A percentile compares a stretch with the other conserved stretches of the same genome.
These are phyloP conservation scores for Mantis religiosa DNA, from an alignment of 2,888 invertebrate genomes.

Conservation along the genomic window DNA sequence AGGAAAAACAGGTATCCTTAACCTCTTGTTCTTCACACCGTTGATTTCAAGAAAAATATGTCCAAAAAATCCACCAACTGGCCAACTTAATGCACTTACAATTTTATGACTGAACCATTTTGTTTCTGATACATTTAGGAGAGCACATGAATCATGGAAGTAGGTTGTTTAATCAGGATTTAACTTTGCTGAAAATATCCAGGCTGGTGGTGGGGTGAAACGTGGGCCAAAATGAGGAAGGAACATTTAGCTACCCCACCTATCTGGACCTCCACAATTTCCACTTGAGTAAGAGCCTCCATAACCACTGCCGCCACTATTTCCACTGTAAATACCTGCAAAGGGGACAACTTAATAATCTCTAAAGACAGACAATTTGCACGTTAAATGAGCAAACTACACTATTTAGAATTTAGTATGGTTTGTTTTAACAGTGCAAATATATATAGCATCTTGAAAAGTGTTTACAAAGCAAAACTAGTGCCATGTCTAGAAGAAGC, in stretches of 20 bases:
- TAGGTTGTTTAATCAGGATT: background rate
- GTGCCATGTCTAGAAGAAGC: too few relatives aligned
- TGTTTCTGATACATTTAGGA: background rate
- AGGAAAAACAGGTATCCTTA: background rate
- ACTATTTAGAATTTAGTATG: too few relatives aligned
- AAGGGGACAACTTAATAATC: background rate
- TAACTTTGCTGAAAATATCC: background rate
- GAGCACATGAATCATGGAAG: background rate
- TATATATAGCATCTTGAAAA: too few relatives aligned
- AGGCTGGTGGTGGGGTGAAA: background rate
- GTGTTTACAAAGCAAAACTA: too few relatives aligned
- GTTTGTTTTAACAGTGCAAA: too few relatives aligned
- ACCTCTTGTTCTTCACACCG: background rate
- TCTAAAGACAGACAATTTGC: background rate
- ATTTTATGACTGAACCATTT: background rate
- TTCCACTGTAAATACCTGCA: constrained; percentile 39
- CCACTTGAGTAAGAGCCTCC: constrained; percentile 45
- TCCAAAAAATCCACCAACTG: constrained; percentile 3
- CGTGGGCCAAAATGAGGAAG: background rate
- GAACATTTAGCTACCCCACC: constrained; percentile 45
- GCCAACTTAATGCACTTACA: background rate
- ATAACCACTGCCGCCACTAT: constrained; percentile 49
- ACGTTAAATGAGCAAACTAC: too few relatives aligned
- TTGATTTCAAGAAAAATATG: background rate
- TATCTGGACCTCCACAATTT: constrained; percentile 46